Percentiles rank a stretch among this genome's conserved stretches.
Evolutionary conservation across 2,113 vertebrate genomes (phyloP).

Genomic region (Engystomops pustulosus): DNA sequence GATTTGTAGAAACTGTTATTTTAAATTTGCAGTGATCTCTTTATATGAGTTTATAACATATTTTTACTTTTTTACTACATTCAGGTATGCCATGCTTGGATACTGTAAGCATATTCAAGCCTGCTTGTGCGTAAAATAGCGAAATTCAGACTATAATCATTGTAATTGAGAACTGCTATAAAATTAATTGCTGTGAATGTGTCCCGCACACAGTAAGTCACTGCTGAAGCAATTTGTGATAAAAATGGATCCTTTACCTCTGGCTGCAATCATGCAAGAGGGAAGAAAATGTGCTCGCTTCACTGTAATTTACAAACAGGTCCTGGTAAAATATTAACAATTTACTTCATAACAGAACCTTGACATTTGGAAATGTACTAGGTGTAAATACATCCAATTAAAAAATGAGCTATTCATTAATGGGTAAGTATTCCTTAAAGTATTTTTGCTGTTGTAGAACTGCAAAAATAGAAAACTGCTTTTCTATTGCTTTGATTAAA

Average conservation of each 20-base stretch:
- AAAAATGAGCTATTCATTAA: conserved; percentile 27
- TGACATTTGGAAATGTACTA: conserved; percentile 19
- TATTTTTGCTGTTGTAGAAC: neutral
- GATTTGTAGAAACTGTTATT: neutral
- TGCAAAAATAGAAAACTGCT: no score
- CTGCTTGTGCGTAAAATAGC: neutral
- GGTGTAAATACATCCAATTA: neutral
- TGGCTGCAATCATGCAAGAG: conserved; percentile 4
- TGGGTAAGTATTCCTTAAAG: neutral
- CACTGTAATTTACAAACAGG: conserved; percentile 25
- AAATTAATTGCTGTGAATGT: conserved; percentile 44
- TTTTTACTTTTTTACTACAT: neutral
- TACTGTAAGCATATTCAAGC: neutral
- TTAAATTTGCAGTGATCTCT: neutral
- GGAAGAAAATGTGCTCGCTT: conserved; percentile 26
- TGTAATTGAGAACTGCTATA: conserved; percentile 32
- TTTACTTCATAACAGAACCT: conserved; percentile 19
- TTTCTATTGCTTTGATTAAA: neutral
- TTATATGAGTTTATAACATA: neutral
- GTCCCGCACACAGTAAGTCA: conserved; percentile 22
- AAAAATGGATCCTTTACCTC: neutral
- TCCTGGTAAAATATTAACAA: conserved; percentile 19
- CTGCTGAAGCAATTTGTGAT: conserved; percentile 22
- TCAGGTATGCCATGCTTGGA: neutral
- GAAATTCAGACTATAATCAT: conserved; percentile 3